Base-by-base conservation (phyloP, 2,888 invertebrate genomes). In the Drosophila hamatofila region DNA sequence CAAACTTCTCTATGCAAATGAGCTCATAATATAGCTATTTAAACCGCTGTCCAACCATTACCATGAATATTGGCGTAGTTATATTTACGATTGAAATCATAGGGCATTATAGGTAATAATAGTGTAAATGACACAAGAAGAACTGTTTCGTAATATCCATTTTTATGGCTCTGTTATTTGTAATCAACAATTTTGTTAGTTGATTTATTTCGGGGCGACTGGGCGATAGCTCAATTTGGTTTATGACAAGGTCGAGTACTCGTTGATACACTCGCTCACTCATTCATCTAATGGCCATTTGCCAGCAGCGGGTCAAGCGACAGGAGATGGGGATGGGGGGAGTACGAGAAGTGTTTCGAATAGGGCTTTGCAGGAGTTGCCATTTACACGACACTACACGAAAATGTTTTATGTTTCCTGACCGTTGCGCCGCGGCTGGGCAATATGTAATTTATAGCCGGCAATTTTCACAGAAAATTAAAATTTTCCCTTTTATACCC, bases 401-500 rank as follows among this genome's bases (percentile, higher is more conserved):
- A 81, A 78, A 81, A 81, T 81, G 75, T 80, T 80, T 81, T 80
- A 80, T 80, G 81, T 75, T 78, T 68, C 65, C 65, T 57, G 65
- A 23, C 41, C 65, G 72, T 44, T 8, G 58, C 68, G 55, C 30
- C 66, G 66, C 55, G 65, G 51, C 76, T 42, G 48, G 71, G 71
- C 80, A 76, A 82, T 81, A 79, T 81, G 83, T 81, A 79, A 81
- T 81, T 81, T 81, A 81, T 81, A 73, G 73, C 76, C 73, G 48
- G 71, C 80, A 76, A 82, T 81, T 81, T 81, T 82, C 80, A 80
- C 83, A 82, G 80, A 81, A 81, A 81, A 81, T 82, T 81, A 82
- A 81, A 81, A 81, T 73, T 79, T 69, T 60, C 69, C 62, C 63
- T 67, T 64, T 56, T 56, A 30, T 54, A 27, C 67, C 46, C 67